Base-by-base conservation (phyloP, 2,113 vertebrate species). In the Oryzias celebensis region DNA sequence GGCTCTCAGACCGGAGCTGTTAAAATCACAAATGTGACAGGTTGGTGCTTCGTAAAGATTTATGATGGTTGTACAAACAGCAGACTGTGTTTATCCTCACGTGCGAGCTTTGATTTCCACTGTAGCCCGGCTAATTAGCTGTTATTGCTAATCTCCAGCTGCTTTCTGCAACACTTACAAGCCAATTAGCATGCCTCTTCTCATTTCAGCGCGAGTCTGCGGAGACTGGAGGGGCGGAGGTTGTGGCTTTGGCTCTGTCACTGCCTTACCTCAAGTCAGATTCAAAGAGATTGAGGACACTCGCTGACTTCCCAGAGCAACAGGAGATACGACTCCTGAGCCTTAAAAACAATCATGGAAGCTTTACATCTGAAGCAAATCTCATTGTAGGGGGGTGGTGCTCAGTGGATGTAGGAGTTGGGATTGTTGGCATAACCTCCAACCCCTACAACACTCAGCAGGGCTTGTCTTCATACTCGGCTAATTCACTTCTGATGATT, bases 121-220 rank as follows among this genome's bases (percentile, higher is more conserved):
- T 18, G 48, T 28, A 48, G 44, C 43, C 15, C 1, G 4, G 56
- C 71, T 87, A 85, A 83, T 84, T 82, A 85, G 77, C 75, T 68
- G 57, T 78, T 87, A 84, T 85, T 85, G 70, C 81, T 84, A 74
- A 85, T 78, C 81, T 87, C 85, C 85, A 83, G 80, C 83, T 83
- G 81, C 68, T 87, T 75, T 73, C 73, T 80, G 74, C 56, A 63
- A 41, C 45, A 68, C 73, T 83, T 78, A 78, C 78, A 76, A 79
- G 83, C 73, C 78, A 71, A 80, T 83, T 82, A 77, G 77, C 5
- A 41, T 16, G 68, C 60, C 67, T 83, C 53, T 49, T 58, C 70
- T 75, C 55, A 36, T 79, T 68, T 66, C 70, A 83, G 36, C 44
- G 60, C 60, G 61, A 66, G 55, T 60, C 3, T 18, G 75, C 50